Evolutionary conservation across 2,888 invertebrate genomes (phyloP).

Genomic region (Coleophora flavipennella): DNA sequence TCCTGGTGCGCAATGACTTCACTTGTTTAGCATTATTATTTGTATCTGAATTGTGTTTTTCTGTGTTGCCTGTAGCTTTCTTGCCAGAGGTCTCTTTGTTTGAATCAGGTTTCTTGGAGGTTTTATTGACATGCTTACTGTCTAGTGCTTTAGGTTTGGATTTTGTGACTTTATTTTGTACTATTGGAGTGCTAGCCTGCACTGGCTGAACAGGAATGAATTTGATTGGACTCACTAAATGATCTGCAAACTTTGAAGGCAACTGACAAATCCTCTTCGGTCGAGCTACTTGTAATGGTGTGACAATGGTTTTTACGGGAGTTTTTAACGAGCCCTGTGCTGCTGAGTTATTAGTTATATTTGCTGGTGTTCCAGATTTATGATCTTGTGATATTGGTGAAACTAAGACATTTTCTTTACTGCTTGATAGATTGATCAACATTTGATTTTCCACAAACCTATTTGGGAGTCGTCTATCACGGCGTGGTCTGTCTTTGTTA

Average conservation of each 20-base stretch:
- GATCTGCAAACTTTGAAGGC: slow-evolving; percentile 50
- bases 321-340: slow-evolving; percentile 7
- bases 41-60: slow-evolving; percentile 29
- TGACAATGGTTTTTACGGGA: slow-evolving; percentile 34
- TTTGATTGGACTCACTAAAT: slow-evolving; percentile 48
- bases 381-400: slow-evolving; percentile 2
- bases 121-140: not conserved
- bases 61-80: slow-evolving; percentile 12
- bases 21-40: slow-evolving; percentile 35
- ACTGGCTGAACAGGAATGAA: slow-evolving; percentile 41
- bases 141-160: not conserved
- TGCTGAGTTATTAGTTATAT: not conserved
- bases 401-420: slow-evolving; percentile 14
- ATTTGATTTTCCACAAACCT: slow-evolving; percentile 35
- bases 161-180: slow-evolving; percentile 19
- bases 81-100: slow-evolving; percentile 9
- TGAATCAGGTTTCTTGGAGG: slow-evolving; percentile 1
- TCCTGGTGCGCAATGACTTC: slow-evolving; percentile 3
- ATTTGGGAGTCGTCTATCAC: slow-evolving; percentile 39
- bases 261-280: slow-evolving; percentile 47
- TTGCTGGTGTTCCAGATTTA: not conserved
- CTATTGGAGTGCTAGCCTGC: slow-evolving; percentile 49
- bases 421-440: slow-evolving; percentile 28
- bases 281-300: slow-evolving; percentile 28
- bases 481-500: slow-evolving; percentile 26